Evolutionary conservation across 2,888 invertebrate species (phyloP), one percentile per base, ranked within the genome.

Genomic region (Sarcophaga caerulescens): DNA sequence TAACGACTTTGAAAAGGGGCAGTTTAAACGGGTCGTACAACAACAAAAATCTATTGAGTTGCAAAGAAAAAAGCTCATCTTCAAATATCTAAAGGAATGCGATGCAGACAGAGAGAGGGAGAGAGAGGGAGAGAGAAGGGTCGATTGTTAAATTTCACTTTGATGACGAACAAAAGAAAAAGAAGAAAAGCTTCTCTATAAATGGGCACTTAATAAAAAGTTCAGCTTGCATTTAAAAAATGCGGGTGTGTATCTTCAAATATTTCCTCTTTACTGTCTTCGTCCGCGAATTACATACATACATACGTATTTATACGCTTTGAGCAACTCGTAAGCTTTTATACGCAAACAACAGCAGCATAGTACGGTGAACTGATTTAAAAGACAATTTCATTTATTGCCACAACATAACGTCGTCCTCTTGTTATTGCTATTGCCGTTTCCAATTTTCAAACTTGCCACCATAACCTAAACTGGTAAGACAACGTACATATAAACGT

Each of bases 381-480:
- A 73, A 62, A 77, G 25, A 21, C 69, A 60, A 57, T 65, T 47
- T 69, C 11, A 23, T 74, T 63, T 10, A 8, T 23, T 69, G 23
- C 25, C 57, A 23, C 6, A 52, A 70, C 70, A 70, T 21, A 47
- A n/a, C 12, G 19, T 66, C 19, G 66, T 25, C 14, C 25, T 14
- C 6, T 4, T 63, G 14, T 19, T 4, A 35, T 35, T 35, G 35
- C 35, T 35, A 10, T 17, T 52, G 17, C 17, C 17, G 17, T 52
- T 52, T 17, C 52, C 5, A 14, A 52, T 52, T 14, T 52, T 52
- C 25, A 85, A 85, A 74, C 69, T 73, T 85, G 81, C 85, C 81
- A 74, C 77, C 35, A 35, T 35, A 85, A 78, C 70, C 66, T 78
- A 74, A 85, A 81, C 77, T 81, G 81, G 81, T 81, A 81, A 74